phyloP scores from a whole-genome alignment of 1,140 invertebrate genomes.

The Amyelois transitella region DNA sequence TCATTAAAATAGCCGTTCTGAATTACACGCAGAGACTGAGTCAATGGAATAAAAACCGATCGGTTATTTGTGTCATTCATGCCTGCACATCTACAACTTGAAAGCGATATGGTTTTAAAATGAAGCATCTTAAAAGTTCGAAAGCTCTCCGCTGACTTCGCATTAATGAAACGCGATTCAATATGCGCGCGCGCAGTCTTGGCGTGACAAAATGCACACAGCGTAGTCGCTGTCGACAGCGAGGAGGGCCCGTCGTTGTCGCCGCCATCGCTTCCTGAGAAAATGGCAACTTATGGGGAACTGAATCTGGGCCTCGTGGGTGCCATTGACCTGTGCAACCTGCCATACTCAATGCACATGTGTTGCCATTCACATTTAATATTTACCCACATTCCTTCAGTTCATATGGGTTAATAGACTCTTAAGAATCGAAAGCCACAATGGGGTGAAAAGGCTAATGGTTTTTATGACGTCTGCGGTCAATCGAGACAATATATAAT shows the following conservation, averaged over 20 bases:
- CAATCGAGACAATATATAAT: constrained; percentile 9
- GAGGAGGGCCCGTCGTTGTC: constrained; percentile 13
- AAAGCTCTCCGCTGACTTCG: constrained; percentile 37
- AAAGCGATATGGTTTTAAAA: constrained; percentile 31
- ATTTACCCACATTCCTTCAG: constrained; percentile 34
- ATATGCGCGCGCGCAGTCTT: constrained; percentile 56
- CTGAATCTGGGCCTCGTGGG: constrained; percentile 58
- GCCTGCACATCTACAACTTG: constrained; percentile 19
- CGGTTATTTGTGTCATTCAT: constrained; percentile 22
- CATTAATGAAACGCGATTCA: constrained; percentile 57
- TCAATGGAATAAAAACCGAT: constrained; percentile 11
- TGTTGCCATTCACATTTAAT: constrained; percentile 48
- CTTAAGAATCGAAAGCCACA: constrained; percentile 29
- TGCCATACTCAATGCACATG: constrained; percentile 38
- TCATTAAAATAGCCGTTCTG: neutral
- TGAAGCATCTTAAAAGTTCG: constrained; percentile 28
- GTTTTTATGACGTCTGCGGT: constrained; percentile 19
- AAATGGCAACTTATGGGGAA: constrained; percentile 70
- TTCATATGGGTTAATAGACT: constrained; percentile 35
- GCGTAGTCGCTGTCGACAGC: constrained; percentile 1
- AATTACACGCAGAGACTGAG: constrained; percentile 11
- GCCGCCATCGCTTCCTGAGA: constrained; percentile 55
- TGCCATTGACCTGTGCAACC: constrained; percentile 56
- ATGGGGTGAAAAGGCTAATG: constrained; percentile 20
- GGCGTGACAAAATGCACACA: constrained; percentile 66